Percentiles rank a stretch among this genome's conserved stretches.
Evolutionary conservation across 2,888 invertebrate species (phyloP).

Genomic region (Tanytarsus gracilentus): DNA sequence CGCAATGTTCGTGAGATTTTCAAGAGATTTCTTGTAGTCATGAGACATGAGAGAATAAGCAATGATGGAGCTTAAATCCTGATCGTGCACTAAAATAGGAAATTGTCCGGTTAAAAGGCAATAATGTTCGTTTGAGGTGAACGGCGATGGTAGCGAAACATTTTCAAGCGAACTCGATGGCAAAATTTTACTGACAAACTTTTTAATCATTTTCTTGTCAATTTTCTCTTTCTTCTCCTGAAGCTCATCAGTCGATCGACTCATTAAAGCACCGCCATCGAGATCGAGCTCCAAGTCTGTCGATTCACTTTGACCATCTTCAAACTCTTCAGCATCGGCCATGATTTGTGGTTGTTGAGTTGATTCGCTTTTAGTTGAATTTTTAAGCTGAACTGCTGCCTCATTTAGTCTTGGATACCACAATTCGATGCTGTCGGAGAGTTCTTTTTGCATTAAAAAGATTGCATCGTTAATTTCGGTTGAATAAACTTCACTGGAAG

Average conservation of each 20-base stretch:
- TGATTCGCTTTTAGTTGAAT: slow-evolving; percentile 38
- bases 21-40: slow-evolving; percentile 59
- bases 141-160: slow-evolving; percentile 50
- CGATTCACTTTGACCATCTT: not conserved
- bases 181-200: slow-evolving; percentile 57
- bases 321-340: slow-evolving; percentile 9
- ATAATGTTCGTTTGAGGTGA: slow-evolving; percentile 60
- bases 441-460: slow-evolving; percentile 53
- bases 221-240: slow-evolving; percentile 39
- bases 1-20: slow-evolving; percentile 38
- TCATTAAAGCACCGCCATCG: slow-evolving; percentile 37
- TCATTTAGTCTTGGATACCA: slow-evolving; percentile 56
- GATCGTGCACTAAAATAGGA: slow-evolving; percentile 68
- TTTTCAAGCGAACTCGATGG: slow-evolving; percentile 46
- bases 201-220: slow-evolving; percentile 56
- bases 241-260: slow-evolving; percentile 2
- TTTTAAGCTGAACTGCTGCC: slow-evolving; percentile 34
- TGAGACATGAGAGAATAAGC: slow-evolving; percentile 67
- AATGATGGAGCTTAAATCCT: slow-evolving; percentile 75
- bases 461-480: slow-evolving; percentile 52
- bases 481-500: slow-evolving; percentile 36
- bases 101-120: slow-evolving; percentile 52
- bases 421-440: slow-evolving; percentile 59
- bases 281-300: slow-evolving; percentile 43
- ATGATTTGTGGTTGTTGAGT: slow-evolving; percentile 29